Evolutionary conservation across 1,140 invertebrate genomes (phyloP), one percentile per base, ranked within the genome.

Genomic region (Platyura marginata): DNA sequence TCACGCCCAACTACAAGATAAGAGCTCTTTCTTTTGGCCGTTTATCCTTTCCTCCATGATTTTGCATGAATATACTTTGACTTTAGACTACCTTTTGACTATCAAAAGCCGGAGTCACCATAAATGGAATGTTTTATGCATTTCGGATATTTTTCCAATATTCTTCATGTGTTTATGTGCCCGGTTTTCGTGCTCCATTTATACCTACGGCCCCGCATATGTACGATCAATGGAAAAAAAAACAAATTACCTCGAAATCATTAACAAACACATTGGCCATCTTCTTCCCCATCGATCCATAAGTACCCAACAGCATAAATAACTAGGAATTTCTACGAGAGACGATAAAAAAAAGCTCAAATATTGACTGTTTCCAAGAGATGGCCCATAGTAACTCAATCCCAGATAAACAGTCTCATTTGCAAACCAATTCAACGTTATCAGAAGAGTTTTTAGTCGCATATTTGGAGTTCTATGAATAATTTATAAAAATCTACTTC

Each of bases 321-420:
- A 89, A 51, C 83, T 87, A 0, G 86, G 85, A 41, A 90, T 73
- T 59, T 91, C 86, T 11, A 86, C 82, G 1, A 77, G 67, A 0
- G 81, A 82, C 15, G 83, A 84, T 18, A 89, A 66, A 40, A 89
- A 75, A 55, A 90, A 90, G 52, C 82, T 88, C 45, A 90, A 66
- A 57, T 89, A 86, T 50, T 86, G 77, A 59, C 87, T 81, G 47
- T 67, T 81, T 19, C 83, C 85, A 15, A 91, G 67, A 6, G 82
- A 76, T 11, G 85, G 85, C 0, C 85, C 83, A 48, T 90, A 90
- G 53, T 89, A 87, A 46, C 81, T 87, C 0, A 61, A 47, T 0
- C 59, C 86, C 8, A 90, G 77, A 48, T 89, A 90, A 3, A 89
- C 85, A 61, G 82, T 86, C 50, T 86, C 71, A 43, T 71, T 75